Evolutionary conservation across 2,797 vertebrate species (phyloP), one percentile per base, ranked within the genome.

Genomic region (Botia kubotai): DNA sequence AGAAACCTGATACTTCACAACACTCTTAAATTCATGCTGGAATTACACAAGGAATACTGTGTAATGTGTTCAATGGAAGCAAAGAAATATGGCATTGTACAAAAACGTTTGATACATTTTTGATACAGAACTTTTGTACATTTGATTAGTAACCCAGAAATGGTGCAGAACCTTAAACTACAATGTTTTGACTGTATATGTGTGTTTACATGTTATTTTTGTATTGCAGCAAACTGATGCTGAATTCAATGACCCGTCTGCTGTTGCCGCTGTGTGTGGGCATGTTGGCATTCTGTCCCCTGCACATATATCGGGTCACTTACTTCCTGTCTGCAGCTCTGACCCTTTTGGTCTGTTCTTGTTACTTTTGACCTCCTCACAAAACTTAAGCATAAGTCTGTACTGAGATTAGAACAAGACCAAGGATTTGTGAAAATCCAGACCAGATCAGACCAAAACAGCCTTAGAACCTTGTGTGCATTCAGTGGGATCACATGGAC

Each of bases 221-320:
- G 17, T 85, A 72, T 90, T 84, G 8, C 94, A 99, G 98, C 90
- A 97, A 96, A 89, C 88, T 82, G 86, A 85, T 97, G 63, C 89
- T 96, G 92, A 93, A 91, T 88, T 92, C 94, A 12, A 87, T 91
- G 14, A 91, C 93, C 65, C 88, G 89, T 73, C 90, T 97, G 82
- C 95, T 95, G 50, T 91, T 97, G 48, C 96, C 94, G 52, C 85
- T 97, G 88, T 94, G 95, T 72, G 79, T 97, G 43, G 92, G 93
- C 82, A 92, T 95, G 93, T 89, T 96, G 89, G 94, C 93, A 79
- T 97, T 98, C 85, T 96, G 95, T 85, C 92, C 92, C 1, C 87
- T 95, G 67, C 97, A 98, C 90, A 94, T 98, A 69, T 99, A 98
- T 90, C 93, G 95, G 91, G 90, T 97, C 84, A 92, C 94, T 16